Base-by-base conservation (phyloP, 2,888 invertebrate genomes). In the Spodoptera picta region DNA sequence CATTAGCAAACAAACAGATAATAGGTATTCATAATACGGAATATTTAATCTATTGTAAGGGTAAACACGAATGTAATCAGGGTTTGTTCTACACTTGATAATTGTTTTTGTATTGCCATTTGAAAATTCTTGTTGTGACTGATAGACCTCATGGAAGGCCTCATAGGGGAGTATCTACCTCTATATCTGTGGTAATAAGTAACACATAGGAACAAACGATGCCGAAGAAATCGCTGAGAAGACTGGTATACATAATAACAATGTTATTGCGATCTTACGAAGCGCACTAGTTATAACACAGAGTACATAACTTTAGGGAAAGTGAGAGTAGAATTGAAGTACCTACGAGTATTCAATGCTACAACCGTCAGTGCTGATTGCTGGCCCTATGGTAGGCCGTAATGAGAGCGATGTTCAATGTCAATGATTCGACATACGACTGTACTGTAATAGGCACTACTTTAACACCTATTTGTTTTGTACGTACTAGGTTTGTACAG, bases 221-320 rank as follows among this genome's bases (percentile, higher is more conserved):
- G 27, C 27, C 27, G 27, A 5, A 27, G 27, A 27, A 27, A 27
- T 4, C 27, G 27, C 5, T 0, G 27, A 27, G 36, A 36, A 36
- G 7, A 36, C 47, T 12, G 6, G 24, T 23, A 14, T 14, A 45
- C 36, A 36, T 36, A 36, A 36, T 7, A 36, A 36, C 6, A 36
- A 36, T 9, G 36, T 9, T 36, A 36, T 9, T 36, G 36, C 23
- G 14, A 23, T 51, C 43, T 64, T 45, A 31, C 51, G 19, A 48
- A 31, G 50, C 51, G 45, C 70, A 64, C 27, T 71, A 71, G 56
- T 56, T 65, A 45, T 48, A 65, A 48, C 51, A 65, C 45, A 65
- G 44, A 65, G 72, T 68, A 69, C 68, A 58, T 71, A 53, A 65
- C 48, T 57, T 68, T 43, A 65, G 69, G 64, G 71, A 76, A 77